Base-by-base conservation (phyloP, 2,797 vertebrate species). In the Danio kyathit region DNA sequence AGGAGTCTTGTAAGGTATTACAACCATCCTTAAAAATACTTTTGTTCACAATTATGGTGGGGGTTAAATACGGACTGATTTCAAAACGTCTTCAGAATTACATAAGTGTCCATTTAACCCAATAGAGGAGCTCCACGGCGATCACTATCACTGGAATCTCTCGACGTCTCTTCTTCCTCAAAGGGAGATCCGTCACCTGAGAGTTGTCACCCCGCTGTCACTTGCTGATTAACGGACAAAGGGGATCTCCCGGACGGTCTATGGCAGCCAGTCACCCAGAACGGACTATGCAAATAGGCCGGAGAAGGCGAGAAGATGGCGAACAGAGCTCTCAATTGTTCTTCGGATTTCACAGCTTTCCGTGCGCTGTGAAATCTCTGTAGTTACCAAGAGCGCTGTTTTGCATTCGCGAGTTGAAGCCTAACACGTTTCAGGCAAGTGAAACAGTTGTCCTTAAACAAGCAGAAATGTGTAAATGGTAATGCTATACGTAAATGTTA, bases 311-410 rank as follows among this genome's bases (percentile, higher is more conserved):
- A 89, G 91, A 89, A 88, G 87, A 88, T 86, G 86, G 90, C 89
- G 89, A 95, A 95, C 95, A 95, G 89, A 91, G 91, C 91, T 82
- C 83, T 86, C 92, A 91, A 94, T 96, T 96, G 95, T 96, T 92
- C 87, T 43, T 78, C 82, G 86, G 78, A 82, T 94, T 95, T 93
- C 93, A 94, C 92, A 94, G 93, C 87, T 75, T 82, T 85, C 85
- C 89, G 17, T 73, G 84, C 90, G 91, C 95, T 96, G 94, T 95
- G 96, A 95, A 91, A 92, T 85, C 89, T n/a, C 74, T 69, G 38
- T 46, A 80, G 72, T 83, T 74, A 60, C 76, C 76, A 85, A 67
- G 81, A 80, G 87, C 88, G 88, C 80, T 89, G 40, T 79, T 87
- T 81, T 77, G 74, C 83, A 84, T 83, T 86, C 49, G 29, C 14